Evolutionary conservation across 2,797 vertebrate species (phyloP).

Genomic region (Mormyrops boulengeri): DNA sequence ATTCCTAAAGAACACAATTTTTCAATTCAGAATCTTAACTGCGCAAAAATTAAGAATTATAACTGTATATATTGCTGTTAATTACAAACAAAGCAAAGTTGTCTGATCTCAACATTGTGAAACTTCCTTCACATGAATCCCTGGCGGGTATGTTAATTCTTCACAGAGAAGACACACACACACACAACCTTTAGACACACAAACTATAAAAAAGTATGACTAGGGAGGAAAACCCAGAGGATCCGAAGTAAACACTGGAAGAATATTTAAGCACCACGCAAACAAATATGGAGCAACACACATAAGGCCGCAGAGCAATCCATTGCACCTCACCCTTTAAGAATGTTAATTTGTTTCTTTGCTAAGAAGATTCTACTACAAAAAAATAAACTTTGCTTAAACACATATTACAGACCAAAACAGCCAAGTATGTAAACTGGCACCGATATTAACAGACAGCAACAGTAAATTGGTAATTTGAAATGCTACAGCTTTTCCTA

Average conservation of each 20-base stretch:
- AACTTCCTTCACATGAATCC: background rate
- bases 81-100: background rate
- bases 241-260: background rate
- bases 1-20: slow-evolving; percentile 9
- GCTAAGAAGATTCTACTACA: background rate
- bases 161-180: background rate
- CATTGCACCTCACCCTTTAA: background rate
- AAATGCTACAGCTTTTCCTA: background rate
- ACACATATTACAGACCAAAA: background rate
- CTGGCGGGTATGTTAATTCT: background rate
- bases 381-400: background rate
- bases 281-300: background rate
- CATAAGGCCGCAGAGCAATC: background rate
- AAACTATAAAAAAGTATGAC: background rate
- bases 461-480: background rate
- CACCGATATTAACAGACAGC: background rate
- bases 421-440: background rate
- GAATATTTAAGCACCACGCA: background rate
- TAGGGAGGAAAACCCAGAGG: background rate
- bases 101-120: background rate
- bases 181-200: background rate
- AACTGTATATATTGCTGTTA: background rate
- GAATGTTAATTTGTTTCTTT: background rate
- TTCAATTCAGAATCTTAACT: slow-evolving; percentile 5
- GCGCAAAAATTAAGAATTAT: background rate